Percentiles rank a stretch among this genome's conserved stretches.
Conservation (phyloP, 92 coral and sea anemone genomes). For the Epizoanthus rinbou region DNA sequence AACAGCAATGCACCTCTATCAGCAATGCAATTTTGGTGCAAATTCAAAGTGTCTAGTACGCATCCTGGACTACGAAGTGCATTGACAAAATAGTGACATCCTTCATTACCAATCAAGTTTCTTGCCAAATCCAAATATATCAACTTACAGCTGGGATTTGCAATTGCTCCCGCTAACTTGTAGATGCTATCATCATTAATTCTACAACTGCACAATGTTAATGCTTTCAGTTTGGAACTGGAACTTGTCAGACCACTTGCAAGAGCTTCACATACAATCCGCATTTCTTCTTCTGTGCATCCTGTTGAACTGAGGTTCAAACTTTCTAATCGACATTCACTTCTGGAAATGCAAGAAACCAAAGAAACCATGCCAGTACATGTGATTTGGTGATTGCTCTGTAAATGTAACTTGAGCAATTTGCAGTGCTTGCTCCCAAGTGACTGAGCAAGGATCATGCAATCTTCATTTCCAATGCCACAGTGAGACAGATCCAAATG, state of each 20-base stretch:
- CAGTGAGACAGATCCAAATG: slow-evolving; percentile 5
- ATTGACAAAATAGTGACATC: slow-evolving; percentile 10
- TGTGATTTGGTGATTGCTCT: not conserved
- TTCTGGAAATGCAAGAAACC: slow-evolving; percentile 11
- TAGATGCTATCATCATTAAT: slow-evolving; percentile 17
- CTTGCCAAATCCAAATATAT: not conserved
- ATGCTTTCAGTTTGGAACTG: not conserved
- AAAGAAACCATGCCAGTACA: slow-evolving; percentile 16
- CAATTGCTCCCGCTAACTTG: not conserved
- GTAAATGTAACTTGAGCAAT: slow-evolving; percentile 2
- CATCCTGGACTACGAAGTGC: slow-evolving; percentile 27
- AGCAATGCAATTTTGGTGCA: slow-evolving; percentile 8
- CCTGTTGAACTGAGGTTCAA: slow-evolving; percentile 24
- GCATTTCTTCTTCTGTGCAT: slow-evolving; percentile 12
- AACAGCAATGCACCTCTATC: slow-evolving; percentile 20
- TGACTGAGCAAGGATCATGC: slow-evolving; percentile 9
- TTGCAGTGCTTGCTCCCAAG: not conserved
- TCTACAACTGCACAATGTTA: not conserved
- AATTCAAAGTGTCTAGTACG: not conserved
- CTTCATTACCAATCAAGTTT: slow-evolving; percentile 29
- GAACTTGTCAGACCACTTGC: not conserved
- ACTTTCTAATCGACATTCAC: slow-evolving; percentile 2
- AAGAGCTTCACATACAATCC: not conserved
- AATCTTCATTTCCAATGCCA: slow-evolving; percentile 16
- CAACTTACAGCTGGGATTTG: slow-evolving; percentile 20